Base-by-base conservation (phyloP, 2,888 invertebrate genomes). In the Griposia aprilina region DNA sequence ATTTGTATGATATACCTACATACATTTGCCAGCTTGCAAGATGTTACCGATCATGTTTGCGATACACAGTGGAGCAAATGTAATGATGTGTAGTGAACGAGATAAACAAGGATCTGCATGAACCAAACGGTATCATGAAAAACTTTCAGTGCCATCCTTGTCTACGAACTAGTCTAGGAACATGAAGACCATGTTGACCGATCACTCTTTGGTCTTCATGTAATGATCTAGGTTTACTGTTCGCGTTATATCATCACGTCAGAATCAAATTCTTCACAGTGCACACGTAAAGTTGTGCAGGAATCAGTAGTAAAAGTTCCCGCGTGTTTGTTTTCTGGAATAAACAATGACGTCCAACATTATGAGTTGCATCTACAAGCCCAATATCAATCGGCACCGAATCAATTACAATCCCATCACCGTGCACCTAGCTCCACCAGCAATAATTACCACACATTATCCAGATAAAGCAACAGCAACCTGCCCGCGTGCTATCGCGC, bases 401-500 rank as follows among this genome's bases (percentile, higher is more conserved):
- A 8, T 30, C 52, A 20, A 55, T 10, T 17, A n/a, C 36, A n/a
- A 17, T n/a, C 52, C 36, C 10, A 1, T 10, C 10, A 1, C 6
- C 10, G 45, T 1, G 20, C 17, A 57, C 15, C 3, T 41, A 55
- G 36, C 17, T 52, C 66, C 62, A 59, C 45, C 57, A 74, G 36
- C 52, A 82, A 60, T 62, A 30, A 45, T 48, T n/a, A 52, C 20
- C 13, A 82, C 4, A 52, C 23, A 67, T 30, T 36, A 36, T 20
- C 41, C 63, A 72, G 45, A 50, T 60, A 52, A 67, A 48, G 74
- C 74, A 75, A 70, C 79, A 83, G 62, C 66, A 86, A 88, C 85
- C 89, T 87, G 83, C 83, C 73, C 80, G 52, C 45, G 52, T 63
- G 85, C 77, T 89, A 89, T 89, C 90, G 84, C 80, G 76, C 67